Percentiles rank a stretch among this genome's conserved stretches.
These are phyloP conservation scores for Bergia sp. DNA, from an alignment of 92 coral and sea anemone species.

Conservation along the genomic window DNA sequence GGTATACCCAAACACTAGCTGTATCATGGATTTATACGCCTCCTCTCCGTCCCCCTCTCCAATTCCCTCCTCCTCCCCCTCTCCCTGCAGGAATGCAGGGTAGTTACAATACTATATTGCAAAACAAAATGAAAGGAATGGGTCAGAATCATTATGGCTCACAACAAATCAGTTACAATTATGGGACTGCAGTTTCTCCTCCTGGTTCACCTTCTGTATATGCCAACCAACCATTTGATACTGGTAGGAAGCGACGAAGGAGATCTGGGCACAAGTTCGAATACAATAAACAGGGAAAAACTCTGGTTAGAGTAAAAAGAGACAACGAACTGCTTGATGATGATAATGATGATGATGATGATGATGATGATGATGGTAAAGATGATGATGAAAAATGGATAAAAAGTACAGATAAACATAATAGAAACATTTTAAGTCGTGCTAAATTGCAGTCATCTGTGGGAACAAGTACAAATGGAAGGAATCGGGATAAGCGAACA, in stretches of 20 bases:
- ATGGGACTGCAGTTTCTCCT: conserved; percentile 1
- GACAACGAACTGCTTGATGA: not conserved
- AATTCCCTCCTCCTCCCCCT: conserved; percentile 20
- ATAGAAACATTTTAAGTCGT: not conserved
- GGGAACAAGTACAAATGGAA: not conserved
- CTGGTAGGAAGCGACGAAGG: conserved; percentile 23
- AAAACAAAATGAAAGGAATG: not conserved
- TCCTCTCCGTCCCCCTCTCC: not conserved
- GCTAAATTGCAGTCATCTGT: not conserved
- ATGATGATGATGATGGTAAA: not conserved
- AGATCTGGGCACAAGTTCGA: not conserved
- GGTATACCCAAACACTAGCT: too few relatives aligned
- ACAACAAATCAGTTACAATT: conserved; percentile 1
- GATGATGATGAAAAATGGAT: not conserved
- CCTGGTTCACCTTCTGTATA: conserved; percentile 24
- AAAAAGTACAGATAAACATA: not conserved
- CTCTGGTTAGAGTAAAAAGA: conserved; percentile 21
- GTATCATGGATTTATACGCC: too few relatives aligned
- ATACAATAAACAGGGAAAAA: not conserved
- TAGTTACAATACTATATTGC: conserved; percentile 23
- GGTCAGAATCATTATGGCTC: not conserved
- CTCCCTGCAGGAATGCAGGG: not conserved
- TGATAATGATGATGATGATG: not conserved
- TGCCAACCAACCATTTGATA: conserved; percentile 16
- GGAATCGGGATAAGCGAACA: not conserved